Evolutionary conservation across 2,113 vertebrate species (phyloP), one percentile per base, ranked within the genome.

Genomic region (Todiramphus saurophagus): DNA sequence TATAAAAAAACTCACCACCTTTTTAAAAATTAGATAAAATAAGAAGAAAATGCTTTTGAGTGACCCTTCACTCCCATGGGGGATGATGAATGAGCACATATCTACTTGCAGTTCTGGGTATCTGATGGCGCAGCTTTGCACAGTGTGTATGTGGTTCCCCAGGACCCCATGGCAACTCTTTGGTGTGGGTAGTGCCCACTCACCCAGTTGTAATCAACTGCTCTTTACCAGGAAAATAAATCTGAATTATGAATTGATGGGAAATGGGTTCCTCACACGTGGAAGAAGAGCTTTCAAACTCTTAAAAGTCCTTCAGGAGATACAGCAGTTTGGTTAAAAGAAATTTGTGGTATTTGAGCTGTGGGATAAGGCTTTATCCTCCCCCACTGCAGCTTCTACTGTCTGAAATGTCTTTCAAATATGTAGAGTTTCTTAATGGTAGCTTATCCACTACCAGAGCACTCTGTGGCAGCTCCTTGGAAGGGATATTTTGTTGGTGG

Each of bases 51-150:
- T 4, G 11, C 24, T 43, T 43, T 11, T 69, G 69, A 44, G 44
- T 55, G 68, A 51, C 28, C 20, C 16, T 50, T 30, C 3, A 23
- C 48, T 33, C 20, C 21, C 27, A 15, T 46, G 12, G 62, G 53
- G 25, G 35, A 46, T n/a, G 24, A 18, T 16, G 17, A 62, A 46
- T 55, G 39, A 58, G 31, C 3, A 0, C 7, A 0, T 78, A 7
- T 43, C 50, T 58, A 1, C 0, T 1, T 30, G 6, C 3, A 35
- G 11, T 31, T 66, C 21, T 83, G 58, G 9, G 13, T 48, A 2
- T 20, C 20, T 51, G 63, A 17, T 37, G 30, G 37, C 30, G 27
- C 20, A 46, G 50, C 31, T 92, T 41, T 50, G 21, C 9, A 7
- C 41, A 17, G 11, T 5, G 16, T 37, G 19, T 2, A 1, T 3